These are phyloP conservation scores for Triops longicaudatus DNA, from an alignment of 1,140 invertebrate species.

Conservation along the genomic window DNA sequence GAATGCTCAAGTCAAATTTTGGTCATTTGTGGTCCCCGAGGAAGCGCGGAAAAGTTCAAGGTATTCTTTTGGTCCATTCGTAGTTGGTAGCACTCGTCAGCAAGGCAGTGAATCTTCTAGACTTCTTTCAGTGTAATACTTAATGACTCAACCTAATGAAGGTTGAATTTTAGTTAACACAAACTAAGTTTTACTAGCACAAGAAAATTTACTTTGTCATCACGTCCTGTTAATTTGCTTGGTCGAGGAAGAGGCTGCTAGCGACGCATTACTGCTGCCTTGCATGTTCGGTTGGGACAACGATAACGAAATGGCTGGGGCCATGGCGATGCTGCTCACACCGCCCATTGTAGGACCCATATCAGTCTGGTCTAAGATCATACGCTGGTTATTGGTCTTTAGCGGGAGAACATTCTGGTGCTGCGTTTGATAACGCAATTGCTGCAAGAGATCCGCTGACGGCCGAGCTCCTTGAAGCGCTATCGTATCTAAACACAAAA, in stretches of 20 bases:
- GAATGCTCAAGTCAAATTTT: neutral
- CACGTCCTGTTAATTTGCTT: neutral
- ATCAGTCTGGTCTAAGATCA: neutral
- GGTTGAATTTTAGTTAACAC: neutral
- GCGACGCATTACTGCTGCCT: neutral
- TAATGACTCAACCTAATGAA: neutral
- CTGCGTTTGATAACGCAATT: neutral
- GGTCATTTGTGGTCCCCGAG: constrained; percentile 10
- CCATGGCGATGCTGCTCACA: neutral
- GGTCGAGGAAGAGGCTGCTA: neutral
- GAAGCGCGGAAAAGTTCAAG: neutral
- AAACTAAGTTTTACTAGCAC: neutral
- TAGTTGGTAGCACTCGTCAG: too few relatives aligned
- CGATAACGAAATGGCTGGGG: neutral
- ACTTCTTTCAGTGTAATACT: neutral
- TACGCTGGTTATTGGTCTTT: neutral
- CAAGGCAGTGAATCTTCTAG: neutral
- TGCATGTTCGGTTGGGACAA: neutral
- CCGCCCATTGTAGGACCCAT: neutral
- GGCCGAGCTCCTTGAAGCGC: neutral
- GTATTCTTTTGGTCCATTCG: neutral
- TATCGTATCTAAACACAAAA: neutral
- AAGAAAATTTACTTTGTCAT: neutral
- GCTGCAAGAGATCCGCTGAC: neutral
- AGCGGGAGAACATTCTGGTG: neutral